phyloP scores from a whole-genome alignment of 2,113 vertebrate genomes.

The Hiodon alosoides region DNA sequence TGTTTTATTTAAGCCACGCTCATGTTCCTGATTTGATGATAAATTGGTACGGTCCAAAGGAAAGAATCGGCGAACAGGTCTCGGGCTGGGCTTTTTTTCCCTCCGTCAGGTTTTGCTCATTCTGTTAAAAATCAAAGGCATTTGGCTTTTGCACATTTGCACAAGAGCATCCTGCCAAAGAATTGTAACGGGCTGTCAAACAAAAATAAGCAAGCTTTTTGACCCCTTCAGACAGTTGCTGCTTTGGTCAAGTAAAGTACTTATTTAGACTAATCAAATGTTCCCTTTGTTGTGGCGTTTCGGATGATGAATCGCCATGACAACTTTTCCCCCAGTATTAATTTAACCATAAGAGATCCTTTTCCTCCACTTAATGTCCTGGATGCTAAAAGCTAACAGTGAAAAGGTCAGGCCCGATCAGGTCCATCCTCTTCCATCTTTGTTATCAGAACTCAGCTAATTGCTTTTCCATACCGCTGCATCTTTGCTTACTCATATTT shows the following conservation, averaged over 20 bases:
- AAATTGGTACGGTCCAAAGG: constrained; percentile 29
- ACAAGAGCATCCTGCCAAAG: constrained; percentile 27
- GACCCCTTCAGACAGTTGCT: constrained; percentile 34
- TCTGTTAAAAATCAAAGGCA: neutral
- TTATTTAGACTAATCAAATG: constrained; percentile 43
- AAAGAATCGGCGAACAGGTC: constrained; percentile 7
- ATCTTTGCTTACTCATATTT: constrained; percentile 49
- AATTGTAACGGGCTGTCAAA: constrained; percentile 28
- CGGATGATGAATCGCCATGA: constrained; percentile 42
- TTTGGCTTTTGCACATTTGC: neutral
- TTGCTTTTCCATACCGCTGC: constrained; percentile 43
- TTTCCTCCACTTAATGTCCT: constrained; percentile 28
- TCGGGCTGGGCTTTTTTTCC: too few relatives aligned
- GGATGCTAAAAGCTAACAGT: constrained; percentile 28
- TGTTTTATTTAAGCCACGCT: constrained; percentile 32
- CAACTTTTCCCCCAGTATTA: constrained; percentile 40
- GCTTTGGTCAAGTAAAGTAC: constrained; percentile 38
- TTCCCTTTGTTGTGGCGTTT: constrained; percentile 39
- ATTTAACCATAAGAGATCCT: constrained; percentile 38
- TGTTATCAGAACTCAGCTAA: constrained; percentile 42
- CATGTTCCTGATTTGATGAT: constrained; percentile 25
- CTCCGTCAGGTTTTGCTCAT: neutral
- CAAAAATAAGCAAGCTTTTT: constrained; percentile 36
- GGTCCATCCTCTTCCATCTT: constrained; percentile 12
- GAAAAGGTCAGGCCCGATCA: constrained; percentile 36